Conservation (phyloP, 2,113 vertebrate species). For the Columba janthina region DNA sequence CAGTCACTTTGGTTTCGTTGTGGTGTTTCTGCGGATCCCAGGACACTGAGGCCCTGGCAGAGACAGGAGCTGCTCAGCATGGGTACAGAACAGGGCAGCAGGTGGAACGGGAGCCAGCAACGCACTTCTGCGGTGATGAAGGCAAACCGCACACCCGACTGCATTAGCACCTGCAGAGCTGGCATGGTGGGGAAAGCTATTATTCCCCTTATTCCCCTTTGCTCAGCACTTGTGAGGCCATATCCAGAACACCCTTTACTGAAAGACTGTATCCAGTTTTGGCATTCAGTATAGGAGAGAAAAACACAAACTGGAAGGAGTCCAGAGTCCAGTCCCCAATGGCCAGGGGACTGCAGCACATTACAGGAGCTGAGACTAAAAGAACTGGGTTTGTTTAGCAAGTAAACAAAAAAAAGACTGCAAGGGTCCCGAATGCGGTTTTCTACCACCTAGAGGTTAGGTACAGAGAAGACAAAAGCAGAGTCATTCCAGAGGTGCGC, state of each 20-base stretch:
- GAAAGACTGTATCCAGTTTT: not conserved
- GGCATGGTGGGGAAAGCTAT: not conserved
- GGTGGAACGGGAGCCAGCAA: not conserved
- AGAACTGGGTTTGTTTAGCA: not conserved
- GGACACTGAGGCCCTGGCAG: not conserved
- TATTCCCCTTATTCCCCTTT: not conserved
- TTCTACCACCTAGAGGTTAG: not conserved
- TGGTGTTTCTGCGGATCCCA: not conserved
- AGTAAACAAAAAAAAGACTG: not conserved
- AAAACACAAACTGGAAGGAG: not conserved
- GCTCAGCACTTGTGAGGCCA: not conserved
- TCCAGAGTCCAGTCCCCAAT: not conserved
- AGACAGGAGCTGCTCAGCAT: not conserved
- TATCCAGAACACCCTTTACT: not conserved
- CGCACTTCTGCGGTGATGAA: not conserved
- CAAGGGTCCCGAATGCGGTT: fast-evolving
- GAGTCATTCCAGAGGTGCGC: not conserved
- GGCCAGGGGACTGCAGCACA: not conserved
- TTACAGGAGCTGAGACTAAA: not conserved
- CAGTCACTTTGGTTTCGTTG: not conserved
- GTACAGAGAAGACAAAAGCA: not conserved
- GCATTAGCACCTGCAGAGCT: not conserved
- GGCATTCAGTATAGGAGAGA: not conserved
- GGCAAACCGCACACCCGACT: not conserved
- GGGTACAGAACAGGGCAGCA: fast-evolving